A percentile compares a stretch with the other conserved stretches of the same genome.
Conservation (phyloP, 2,797 vertebrate genomes). For the Myotis myotis region DNA sequence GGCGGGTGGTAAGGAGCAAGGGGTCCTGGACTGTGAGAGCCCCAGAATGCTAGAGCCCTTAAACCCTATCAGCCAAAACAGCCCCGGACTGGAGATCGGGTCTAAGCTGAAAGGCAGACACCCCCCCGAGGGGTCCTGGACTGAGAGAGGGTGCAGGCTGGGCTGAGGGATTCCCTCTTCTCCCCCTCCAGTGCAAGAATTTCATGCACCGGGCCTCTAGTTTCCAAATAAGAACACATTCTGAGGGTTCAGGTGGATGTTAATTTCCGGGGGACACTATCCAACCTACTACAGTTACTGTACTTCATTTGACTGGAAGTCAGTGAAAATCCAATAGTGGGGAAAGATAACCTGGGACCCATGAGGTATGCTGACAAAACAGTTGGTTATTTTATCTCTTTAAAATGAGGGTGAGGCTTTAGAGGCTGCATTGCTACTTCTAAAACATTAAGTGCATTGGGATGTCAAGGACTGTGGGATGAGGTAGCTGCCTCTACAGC, state of each 20-base stretch:
- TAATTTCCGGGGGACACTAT: neutral
- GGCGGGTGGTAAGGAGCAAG: no score
- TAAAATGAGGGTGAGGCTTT: neutral
- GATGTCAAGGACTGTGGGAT: neutral
- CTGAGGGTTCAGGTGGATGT: neutral
- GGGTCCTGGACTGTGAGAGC: no score
- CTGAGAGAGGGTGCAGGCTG: no score
- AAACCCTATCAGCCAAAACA: no score
- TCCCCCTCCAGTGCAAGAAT: no score
- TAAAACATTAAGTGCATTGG: neutral
- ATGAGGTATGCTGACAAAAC: neutral
- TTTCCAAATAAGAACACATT: slow-evolving; percentile 1
- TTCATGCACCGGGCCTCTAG: no score
- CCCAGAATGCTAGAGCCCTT: no score
- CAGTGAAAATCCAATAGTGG: neutral
- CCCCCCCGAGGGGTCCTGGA: no score
- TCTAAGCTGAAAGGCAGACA: no score
- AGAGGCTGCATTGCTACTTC: neutral
- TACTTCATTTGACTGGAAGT: neutral
- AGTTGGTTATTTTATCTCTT: neutral
- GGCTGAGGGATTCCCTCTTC: no score
- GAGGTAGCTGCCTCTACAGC: neutral
- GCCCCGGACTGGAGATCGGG: no score
- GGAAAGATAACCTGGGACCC: neutral
- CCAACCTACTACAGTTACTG: neutral